Percentiles rank a stretch among this genome's conserved stretches.
phyloP scores from a whole-genome alignment of 2,888 invertebrate genomes.

The Apomyelois bistriatella region DNA sequence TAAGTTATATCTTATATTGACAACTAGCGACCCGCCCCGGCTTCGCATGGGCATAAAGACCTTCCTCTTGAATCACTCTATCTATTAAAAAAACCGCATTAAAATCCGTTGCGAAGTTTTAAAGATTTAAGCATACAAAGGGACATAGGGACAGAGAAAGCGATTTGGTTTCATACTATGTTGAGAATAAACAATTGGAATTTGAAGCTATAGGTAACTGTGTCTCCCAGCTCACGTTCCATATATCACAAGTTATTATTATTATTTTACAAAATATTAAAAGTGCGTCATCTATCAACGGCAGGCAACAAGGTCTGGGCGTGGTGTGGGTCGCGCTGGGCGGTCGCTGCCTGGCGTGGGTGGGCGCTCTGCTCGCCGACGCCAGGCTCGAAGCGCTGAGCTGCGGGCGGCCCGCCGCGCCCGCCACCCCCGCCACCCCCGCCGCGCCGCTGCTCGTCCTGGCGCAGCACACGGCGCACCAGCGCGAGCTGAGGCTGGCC shows the following conservation, averaged over 20 bases:
- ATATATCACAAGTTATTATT: neutral
- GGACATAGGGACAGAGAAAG: no score
- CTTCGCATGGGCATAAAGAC: no score
- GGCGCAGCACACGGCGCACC: constrained; percentile 80
- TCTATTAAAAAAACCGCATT: no score
- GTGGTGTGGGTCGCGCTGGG: constrained; percentile 94
- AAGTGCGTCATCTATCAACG: neutral
- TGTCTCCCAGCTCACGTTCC: no score
- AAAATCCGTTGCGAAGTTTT: no score
- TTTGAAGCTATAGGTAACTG: no score
- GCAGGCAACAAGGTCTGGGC: constrained; percentile 92
- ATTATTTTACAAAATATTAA: neutral
- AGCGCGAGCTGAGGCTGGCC: constrained; percentile 83
- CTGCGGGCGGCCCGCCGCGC: constrained; percentile 33
- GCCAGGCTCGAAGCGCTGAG: constrained; percentile 85
- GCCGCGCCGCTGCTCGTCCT: constrained; percentile 86
- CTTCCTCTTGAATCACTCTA: no score
- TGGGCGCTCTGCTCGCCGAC: constrained; percentile 87
- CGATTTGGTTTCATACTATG: no score
- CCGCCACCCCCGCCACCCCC: constrained; percentile 1
- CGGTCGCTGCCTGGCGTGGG: constrained; percentile 88
- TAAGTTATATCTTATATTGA: no score
- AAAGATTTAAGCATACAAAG: no score
- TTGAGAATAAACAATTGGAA: no score
- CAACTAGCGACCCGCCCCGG: no score